Conservation (phyloP, 1,140 invertebrate genomes). For the Brachystomella parvula region DNA sequence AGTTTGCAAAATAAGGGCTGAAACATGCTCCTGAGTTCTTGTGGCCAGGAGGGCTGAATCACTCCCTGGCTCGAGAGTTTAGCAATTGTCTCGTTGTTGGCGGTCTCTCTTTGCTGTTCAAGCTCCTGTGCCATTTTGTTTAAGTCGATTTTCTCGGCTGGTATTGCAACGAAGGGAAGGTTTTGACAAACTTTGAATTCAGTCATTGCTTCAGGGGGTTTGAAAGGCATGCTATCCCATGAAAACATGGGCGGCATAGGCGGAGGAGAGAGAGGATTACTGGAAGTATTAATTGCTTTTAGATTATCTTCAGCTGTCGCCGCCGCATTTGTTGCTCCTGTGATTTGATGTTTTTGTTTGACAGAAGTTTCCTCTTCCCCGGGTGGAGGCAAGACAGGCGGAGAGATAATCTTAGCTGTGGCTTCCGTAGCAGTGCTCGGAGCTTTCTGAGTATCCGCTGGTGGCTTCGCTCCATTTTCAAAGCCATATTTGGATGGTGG, state of each 20-base stretch:
- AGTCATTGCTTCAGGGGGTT: neutral
- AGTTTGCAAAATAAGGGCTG: conserved; percentile 32
- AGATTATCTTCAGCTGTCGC: neutral
- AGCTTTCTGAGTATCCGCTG: too few relatives aligned
- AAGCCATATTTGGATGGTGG: neutral
- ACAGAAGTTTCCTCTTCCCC: neutral
- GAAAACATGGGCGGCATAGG: conserved; percentile 31
- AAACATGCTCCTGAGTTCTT: conserved; percentile 29
- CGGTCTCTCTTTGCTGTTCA: conserved; percentile 6
- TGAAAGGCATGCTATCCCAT: conserved; percentile 13
- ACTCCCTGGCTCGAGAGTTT: conserved; percentile 8
- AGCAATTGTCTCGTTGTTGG: neutral
- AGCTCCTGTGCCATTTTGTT: conserved; percentile 20
- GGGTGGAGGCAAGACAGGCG: neutral
- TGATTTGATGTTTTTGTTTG: neutral
- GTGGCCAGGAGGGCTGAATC: conserved; percentile 22
- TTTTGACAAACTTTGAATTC: conserved; percentile 2
- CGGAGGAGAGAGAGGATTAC: conserved; percentile 12
- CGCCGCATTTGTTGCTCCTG: neutral
- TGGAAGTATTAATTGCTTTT: neutral
- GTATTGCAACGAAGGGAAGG: conserved; percentile 23
- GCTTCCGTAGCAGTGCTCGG: neutral
- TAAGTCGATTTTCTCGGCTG: conserved; percentile 13
- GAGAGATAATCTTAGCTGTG: neutral
- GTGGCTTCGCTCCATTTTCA: too few relatives aligned